These are phyloP conservation scores for Camelus bactrianus DNA, from an alignment of 2,113 vertebrate species.

Conservation along the genomic window DNA sequence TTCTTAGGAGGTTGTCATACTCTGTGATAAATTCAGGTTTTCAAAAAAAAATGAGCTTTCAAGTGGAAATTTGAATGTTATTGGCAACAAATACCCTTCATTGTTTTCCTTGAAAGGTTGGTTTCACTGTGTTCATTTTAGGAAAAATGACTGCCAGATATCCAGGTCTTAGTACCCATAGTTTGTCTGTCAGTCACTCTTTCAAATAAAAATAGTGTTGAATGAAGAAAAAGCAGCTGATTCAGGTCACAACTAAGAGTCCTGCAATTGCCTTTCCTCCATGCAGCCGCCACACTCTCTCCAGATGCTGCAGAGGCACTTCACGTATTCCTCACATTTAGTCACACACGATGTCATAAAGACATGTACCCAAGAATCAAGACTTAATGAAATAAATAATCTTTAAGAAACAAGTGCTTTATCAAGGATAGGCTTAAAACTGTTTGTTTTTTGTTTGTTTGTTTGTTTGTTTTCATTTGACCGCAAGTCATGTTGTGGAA, in stretches of 20 bases:
- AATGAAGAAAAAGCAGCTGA: background rate
- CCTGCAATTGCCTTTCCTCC: background rate
- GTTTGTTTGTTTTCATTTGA: background rate
- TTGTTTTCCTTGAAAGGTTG: background rate
- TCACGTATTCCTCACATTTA: background rate
- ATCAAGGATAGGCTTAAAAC: background rate
- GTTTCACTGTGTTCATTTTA: background rate
- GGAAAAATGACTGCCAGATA: background rate
- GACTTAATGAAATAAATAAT: background rate
- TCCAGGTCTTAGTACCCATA: background rate
- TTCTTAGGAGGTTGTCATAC: background rate
- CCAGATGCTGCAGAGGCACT: background rate
- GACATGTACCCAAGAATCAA: background rate
- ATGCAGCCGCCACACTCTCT: background rate
- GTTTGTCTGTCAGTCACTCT: background rate
- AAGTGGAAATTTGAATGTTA: background rate
- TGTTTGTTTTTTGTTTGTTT: background rate
- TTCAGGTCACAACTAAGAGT: background rate
- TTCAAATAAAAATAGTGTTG: background rate
- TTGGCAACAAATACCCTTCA: background rate
- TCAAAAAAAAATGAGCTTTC: background rate
- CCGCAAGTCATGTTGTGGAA: background rate
- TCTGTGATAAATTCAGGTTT: background rate
- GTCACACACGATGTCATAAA: background rate
- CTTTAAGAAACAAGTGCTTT: background rate